A percentile compares a stretch with the other conserved stretches of the same genome.
Evolutionary conservation across 1,140 invertebrate genomes (phyloP).

Genomic region (Leguminivora glycinivorella): DNA sequence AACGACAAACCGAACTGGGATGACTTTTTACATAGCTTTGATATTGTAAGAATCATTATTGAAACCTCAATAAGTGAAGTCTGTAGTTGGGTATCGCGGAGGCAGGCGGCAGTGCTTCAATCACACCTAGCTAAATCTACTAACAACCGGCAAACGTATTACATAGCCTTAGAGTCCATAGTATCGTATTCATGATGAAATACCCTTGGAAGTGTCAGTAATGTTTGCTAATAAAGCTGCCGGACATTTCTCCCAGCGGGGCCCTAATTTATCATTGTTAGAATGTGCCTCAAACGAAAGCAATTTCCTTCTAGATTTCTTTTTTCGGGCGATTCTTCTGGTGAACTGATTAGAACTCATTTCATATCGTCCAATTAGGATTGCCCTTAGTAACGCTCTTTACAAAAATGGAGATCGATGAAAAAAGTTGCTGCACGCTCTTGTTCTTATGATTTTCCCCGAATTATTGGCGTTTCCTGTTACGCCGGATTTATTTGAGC

Average conservation of each 20-base stretch:
- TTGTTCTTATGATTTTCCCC: slow-evolving; percentile 30
- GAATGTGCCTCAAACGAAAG: slow-evolving; percentile 57
- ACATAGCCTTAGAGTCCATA: slow-evolving; percentile 41
- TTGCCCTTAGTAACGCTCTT: slow-evolving; percentile 31
- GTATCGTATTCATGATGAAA: slow-evolving; percentile 43
- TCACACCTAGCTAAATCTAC: background rate
- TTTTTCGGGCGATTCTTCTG: slow-evolving; percentile 46
- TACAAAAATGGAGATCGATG: slow-evolving; percentile 28
- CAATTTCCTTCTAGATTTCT: slow-evolving; percentile 58
- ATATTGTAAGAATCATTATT: background rate
- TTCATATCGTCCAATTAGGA: slow-evolving; percentile 44
- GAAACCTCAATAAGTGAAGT: slow-evolving; percentile 32
- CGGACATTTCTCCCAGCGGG: slow-evolving; percentile 50
- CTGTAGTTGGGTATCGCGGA: slow-evolving; percentile 27
- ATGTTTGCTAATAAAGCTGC: slow-evolving; percentile 60
- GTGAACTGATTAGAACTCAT: slow-evolving; percentile 44
- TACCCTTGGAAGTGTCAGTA: slow-evolving; percentile 36
- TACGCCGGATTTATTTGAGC: slow-evolving; percentile 37
- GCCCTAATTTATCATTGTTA: slow-evolving; percentile 67
- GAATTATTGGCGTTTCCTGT: slow-evolving; percentile 29
- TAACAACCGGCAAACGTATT: slow-evolving; percentile 36
- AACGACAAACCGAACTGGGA: background rate
- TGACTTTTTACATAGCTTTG: background rate
- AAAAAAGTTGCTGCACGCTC: slow-evolving; percentile 29
- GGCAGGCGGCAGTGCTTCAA: background rate